phyloP scores from a whole-genome alignment of 2,113 vertebrate species.

The Rutilus rutilus region DNA sequence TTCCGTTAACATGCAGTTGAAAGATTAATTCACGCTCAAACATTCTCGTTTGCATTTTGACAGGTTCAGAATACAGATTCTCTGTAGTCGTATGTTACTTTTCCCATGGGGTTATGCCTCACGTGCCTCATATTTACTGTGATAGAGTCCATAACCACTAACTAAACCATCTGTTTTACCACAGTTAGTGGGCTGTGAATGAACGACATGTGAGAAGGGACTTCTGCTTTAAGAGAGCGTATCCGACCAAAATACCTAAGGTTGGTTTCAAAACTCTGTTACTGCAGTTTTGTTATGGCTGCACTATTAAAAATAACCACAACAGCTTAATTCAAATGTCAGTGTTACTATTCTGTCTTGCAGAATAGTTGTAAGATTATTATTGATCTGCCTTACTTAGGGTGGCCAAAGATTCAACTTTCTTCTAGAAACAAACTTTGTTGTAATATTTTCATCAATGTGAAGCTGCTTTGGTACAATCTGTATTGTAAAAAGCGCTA shows the following conservation, averaged over 20 bases:
- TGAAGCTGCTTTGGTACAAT: no score
- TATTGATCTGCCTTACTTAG: no score
- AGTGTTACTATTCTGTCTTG: background rate
- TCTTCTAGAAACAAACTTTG: no score
- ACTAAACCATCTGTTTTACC: background rate
- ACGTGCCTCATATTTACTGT: background rate
- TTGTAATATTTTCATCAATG: no score
- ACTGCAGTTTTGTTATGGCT: constrained; percentile 5
- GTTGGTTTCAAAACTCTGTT: constrained; percentile 5
- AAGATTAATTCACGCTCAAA: background rate
- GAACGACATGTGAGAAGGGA: background rate
- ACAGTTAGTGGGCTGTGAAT: background rate
- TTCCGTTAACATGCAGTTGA: background rate
- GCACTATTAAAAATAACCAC: background rate
- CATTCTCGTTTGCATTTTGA: background rate
- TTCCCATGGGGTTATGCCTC: background rate
- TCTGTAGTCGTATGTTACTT: background rate
- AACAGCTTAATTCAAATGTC: background rate
- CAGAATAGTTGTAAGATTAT: no score
- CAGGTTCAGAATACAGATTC: background rate
- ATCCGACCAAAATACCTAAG: background rate
- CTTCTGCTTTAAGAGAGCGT: constrained; percentile 3
- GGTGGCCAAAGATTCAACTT: no score
- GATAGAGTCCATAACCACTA: constrained; percentile 11
- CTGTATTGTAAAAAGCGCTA: no score